Evolutionary conservation across 2,797 vertebrate genomes (phyloP).

Genomic region (Chaunax sp.): DNA sequence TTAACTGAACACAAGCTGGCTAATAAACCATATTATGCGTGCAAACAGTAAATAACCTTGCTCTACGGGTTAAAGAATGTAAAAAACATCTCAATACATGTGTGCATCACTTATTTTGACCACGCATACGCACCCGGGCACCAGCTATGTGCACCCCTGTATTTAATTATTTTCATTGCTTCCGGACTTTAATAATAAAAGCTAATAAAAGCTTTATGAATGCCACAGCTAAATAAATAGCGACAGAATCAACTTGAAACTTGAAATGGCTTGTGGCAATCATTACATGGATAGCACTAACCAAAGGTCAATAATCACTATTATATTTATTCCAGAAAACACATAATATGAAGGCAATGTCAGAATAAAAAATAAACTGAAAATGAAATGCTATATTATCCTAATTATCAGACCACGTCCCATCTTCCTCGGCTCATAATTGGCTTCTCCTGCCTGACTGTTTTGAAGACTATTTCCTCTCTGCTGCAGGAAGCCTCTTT

Average conservation of each 20-base stretch:
- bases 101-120: too few species aligned
- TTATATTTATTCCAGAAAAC: too few species aligned
- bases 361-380: constrained; percentile 2
- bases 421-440: constrained; percentile 29
- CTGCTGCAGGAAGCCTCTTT: constrained; percentile 32
- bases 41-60: too few species aligned
- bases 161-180: too few species aligned
- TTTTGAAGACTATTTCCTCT: constrained; percentile 21
- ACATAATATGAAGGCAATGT: too few species aligned
- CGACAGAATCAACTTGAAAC: background rate
- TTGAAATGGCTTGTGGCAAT: background rate
- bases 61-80: too few species aligned
- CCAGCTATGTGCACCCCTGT: too few species aligned
- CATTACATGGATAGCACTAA: background rate
- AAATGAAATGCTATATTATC: constrained; percentile 28
- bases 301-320: constrained; percentile 8
- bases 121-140: too few species aligned
- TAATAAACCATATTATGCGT: too few species aligned
- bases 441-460: constrained; percentile 10
- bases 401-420: constrained; percentile 5
- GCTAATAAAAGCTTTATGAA: background rate
- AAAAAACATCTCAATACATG: too few species aligned
- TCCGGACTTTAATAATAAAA: too few species aligned
- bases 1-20: too few species aligned
- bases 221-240: background rate